These are phyloP conservation scores for Autographa pulchrina DNA, from an alignment of 2,888 invertebrate species.

Conservation along the genomic window DNA sequence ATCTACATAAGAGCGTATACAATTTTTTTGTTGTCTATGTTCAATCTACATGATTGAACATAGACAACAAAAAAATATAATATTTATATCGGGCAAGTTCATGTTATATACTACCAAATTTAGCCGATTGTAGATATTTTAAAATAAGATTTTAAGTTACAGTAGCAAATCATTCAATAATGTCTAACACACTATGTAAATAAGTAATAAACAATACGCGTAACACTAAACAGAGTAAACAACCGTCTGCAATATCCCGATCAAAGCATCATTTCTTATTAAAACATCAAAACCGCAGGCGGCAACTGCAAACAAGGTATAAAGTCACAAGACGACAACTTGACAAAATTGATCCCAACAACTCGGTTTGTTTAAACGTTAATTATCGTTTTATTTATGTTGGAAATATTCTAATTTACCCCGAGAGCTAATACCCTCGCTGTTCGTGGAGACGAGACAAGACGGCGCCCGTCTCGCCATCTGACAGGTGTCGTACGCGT, in stretches of 20 bases:
- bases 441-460: constrained; percentile 75
- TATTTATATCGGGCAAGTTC: no score
- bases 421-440: constrained; percentile 75
- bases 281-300: constrained; percentile 54
- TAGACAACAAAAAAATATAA: no score
- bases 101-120: no score
- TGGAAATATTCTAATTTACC: constrained; percentile 83
- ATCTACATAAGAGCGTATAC: not conserved
- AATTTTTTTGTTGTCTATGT: no score
- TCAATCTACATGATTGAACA: no score
- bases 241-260: constrained; percentile 51
- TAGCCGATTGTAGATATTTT: no score
- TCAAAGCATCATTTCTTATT: constrained; percentile 53
- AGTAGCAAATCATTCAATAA: not conserved
- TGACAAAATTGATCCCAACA: constrained; percentile 79
- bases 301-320: constrained; percentile 64
- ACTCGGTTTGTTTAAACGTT: constrained; percentile 81
- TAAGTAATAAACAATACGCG: constrained; percentile 30
- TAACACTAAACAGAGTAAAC: constrained; percentile 18
- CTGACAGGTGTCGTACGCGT: constrained; percentile 86
- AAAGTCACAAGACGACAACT: constrained; percentile 76
- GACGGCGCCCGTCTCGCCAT: constrained; percentile 76
- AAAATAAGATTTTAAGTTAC: no score
- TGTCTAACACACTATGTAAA: not conserved
- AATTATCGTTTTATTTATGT: constrained; percentile 85